Percentiles rank a stretch among this genome's conserved stretches.
phyloP scores from a whole-genome alignment of 2,888 invertebrate species.

The Dichetophora obliterata region DNA sequence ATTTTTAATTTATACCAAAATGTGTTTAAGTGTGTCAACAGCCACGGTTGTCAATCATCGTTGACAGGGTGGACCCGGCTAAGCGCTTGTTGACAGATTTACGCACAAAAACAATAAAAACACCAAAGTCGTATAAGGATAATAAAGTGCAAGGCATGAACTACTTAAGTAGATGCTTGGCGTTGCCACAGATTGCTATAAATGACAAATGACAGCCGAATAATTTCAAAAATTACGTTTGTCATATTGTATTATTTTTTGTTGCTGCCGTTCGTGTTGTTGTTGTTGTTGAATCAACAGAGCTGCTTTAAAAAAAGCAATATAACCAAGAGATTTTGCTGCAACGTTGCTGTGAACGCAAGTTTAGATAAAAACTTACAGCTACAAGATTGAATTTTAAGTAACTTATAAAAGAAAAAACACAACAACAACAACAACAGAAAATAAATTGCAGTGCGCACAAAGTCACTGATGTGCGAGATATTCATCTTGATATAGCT shows the following conservation, averaged over 20 bases:
- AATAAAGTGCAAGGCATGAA: constrained; percentile 9
- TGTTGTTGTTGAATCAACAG: neutral
- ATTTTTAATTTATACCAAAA: too few relatives aligned
- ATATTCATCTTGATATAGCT: constrained; percentile 22
- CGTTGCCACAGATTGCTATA: constrained; percentile 10
- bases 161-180: constrained; percentile 11
- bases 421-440: neutral
- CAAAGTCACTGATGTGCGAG: constrained; percentile 14
- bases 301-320: too few relatives aligned
- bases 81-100: constrained; percentile 7
- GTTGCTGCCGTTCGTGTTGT: neutral
- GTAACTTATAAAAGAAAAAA: neutral
- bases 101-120: neutral
- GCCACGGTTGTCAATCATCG: constrained; percentile 28
- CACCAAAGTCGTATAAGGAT: neutral
- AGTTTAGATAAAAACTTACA: too few relatives aligned
- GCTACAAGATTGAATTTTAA: too few relatives aligned
- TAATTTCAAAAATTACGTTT: constrained; percentile 23
- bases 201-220: constrained; percentile 39
- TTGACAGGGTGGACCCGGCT: neutral
- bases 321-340: too few relatives aligned
- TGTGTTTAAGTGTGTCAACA: constrained; percentile 27
- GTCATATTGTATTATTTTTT: constrained; percentile 6
- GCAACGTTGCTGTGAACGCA: too few relatives aligned
- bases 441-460: neutral